A percentile compares a stretch with the other conserved stretches of the same genome.
Evolutionary conservation across 2,888 invertebrate species (phyloP).

Genomic region (Dendrolimus houi): DNA sequence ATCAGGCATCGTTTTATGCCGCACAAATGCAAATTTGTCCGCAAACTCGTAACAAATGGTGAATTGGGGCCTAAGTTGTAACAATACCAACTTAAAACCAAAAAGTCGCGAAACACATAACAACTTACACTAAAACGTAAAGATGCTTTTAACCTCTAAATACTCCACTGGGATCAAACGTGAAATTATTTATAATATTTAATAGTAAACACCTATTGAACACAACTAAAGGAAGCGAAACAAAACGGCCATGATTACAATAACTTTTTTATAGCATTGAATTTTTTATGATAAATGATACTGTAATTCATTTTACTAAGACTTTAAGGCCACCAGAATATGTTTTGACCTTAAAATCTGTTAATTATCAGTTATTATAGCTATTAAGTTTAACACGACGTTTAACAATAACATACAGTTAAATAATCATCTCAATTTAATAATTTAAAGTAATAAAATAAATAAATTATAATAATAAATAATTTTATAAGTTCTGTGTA

Average conservation of each 20-base stretch:
- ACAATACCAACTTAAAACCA: too few species aligned
- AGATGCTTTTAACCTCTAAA: too few species aligned
- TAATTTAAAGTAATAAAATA: background rate
- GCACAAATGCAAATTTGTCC: too few species aligned
- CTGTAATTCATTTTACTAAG: conserved; percentile 8
- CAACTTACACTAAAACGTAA: too few species aligned
- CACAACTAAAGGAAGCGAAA: conserved; percentile 11
- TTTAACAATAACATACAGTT: background rate
- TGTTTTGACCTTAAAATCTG: conserved; percentile 3
- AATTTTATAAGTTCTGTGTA: too few species aligned
- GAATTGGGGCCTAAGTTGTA: too few species aligned
- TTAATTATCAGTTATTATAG: conserved; percentile 7
- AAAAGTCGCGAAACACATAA: too few species aligned
- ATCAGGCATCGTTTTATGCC: too few species aligned
- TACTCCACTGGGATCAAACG: too few species aligned
- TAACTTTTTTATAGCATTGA: conserved; percentile 9
- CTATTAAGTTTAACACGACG: background rate
- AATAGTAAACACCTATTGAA: conserved; percentile 13
- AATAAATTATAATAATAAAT: too few species aligned
- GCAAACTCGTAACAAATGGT: too few species aligned
- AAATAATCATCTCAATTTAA: background rate
- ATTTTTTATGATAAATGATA: conserved; percentile 12
- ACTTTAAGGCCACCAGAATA: conserved; percentile 2
- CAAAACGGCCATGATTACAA: conserved; percentile 22
- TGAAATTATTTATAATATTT: conserved; percentile 5